Percentiles rank a stretch among this genome's conserved stretches.
These are phyloP conservation scores for Dolichomitus sp. DNA, from an alignment of 2,888 invertebrate genomes.

Conservation along the genomic window DNA sequence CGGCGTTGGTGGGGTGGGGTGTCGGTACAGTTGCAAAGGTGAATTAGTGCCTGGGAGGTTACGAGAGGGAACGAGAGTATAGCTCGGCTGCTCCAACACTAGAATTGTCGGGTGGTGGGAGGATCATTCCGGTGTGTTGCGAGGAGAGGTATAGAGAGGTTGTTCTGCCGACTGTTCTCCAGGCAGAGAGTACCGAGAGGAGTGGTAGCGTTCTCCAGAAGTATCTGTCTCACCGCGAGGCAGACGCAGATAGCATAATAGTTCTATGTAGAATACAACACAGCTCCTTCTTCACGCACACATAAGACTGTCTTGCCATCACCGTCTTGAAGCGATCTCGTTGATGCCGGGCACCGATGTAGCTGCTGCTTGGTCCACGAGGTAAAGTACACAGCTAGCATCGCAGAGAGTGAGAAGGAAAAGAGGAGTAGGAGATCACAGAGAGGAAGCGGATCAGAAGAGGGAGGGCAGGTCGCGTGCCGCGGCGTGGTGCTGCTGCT, in stretches of 20 bases:
- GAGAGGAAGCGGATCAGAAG: slow-evolving; percentile 71
- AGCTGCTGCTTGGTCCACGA: slow-evolving; percentile 40
- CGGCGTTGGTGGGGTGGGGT: slow-evolving; percentile 59
- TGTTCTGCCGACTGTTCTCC: slow-evolving; percentile 56
- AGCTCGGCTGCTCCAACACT: slow-evolving; percentile 59
- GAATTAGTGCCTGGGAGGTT: slow-evolving; percentile 78
- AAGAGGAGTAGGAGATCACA: slow-evolving; percentile 61
- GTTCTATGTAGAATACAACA: slow-evolving; percentile 29
- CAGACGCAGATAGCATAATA: slow-evolving; percentile 48
- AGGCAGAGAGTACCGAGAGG: slow-evolving; percentile 52
- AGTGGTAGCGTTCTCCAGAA: slow-evolving; percentile 53
- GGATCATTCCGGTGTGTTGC: slow-evolving; percentile 64
- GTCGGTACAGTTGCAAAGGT: slow-evolving; percentile 77
- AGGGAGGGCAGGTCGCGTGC: slow-evolving; percentile 84
- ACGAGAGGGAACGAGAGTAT: slow-evolving; percentile 75
- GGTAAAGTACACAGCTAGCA: slow-evolving; percentile 61
- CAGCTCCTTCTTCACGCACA: slow-evolving; percentile 36
- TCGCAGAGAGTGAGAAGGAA: slow-evolving; percentile 64
- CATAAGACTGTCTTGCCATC: slow-evolving; percentile 11
- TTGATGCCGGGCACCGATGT: slow-evolving; percentile 56
- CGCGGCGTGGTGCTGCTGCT: slow-evolving; percentile 80
- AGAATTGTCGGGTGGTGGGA: slow-evolving; percentile 67
- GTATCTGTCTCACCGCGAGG: slow-evolving; percentile 32
- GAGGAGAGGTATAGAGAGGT: slow-evolving; percentile 58
- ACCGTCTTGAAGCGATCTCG: slow-evolving; percentile 54